Evolutionary conservation across 2,113 vertebrate species (phyloP).

Genomic region (Microtus oregoni): DNA sequence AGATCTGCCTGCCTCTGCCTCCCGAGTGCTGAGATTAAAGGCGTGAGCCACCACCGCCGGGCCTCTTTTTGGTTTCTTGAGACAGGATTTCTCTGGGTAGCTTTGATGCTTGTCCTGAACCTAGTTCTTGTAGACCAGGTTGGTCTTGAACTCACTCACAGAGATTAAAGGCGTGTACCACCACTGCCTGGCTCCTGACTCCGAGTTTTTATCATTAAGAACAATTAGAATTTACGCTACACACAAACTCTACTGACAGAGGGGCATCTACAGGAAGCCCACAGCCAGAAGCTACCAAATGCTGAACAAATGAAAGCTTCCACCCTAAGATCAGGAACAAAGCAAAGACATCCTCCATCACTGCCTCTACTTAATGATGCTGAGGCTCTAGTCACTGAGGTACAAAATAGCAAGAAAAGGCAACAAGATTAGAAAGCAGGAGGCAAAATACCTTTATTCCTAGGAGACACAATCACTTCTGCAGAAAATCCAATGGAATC

Average conservation of each 20-base stretch:
- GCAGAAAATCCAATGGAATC: slow-evolving; percentile 4
- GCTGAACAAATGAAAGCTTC: not conserved
- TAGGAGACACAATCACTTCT: not conserved
- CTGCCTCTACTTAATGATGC: not conserved
- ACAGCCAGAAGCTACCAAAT: not conserved
- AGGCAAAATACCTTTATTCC: slow-evolving; percentile 9
- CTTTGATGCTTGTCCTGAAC: no score
- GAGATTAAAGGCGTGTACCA: no score
- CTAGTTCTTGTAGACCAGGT: no score
- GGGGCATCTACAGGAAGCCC: not conserved
- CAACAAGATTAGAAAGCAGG: slow-evolving; percentile 30
- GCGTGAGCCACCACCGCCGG: no score
- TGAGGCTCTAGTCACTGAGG: not conserved
- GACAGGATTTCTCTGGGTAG: no score
- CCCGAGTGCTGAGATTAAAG: no score
- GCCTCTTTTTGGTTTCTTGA: no score
- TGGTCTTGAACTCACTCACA: no score
- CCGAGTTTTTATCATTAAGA: no score
- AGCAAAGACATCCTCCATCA: not conserved
- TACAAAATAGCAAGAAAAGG: slow-evolving; percentile 32
- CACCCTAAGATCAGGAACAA: not conserved
- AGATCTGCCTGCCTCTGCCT: no score
- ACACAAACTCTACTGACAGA: not conserved
- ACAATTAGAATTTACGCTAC: no score
- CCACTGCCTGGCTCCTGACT: no score